Base-by-base conservation (phyloP, 2,113 vertebrate species). In the Garra rufa region DNA sequence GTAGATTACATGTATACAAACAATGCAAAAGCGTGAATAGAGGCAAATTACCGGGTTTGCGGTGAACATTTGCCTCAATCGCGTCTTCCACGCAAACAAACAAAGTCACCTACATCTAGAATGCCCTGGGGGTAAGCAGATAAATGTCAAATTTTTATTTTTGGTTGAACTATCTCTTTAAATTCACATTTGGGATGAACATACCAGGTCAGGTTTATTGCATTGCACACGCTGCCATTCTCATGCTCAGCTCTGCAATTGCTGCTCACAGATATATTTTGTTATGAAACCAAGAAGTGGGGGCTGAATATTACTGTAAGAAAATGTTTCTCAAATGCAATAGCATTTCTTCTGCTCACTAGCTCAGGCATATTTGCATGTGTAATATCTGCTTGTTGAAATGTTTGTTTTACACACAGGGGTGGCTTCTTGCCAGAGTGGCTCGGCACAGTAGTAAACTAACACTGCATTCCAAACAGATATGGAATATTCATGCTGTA, bases 341-440 rank as follows among this genome's bases (percentile, higher is more conserved):
- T 52, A 71, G 24, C 24, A 26, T 57, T 55, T 50, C 76, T 57
- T 46, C 21, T 38, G 65, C 48, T 43, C 81, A 61, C 50, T 57
- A 34, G 48, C 80, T 69, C 48, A 82, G 67, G 46, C 46, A 73
- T 24, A 78, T 76, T 83, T 83, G 50, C 63, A 83, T 86, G 69
- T 83, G 76, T 78, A 78, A 86, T 78, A 73, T 59, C 41, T 50
- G 63, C 80, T 50, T 86, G 80, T 55, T 28, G 82, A 85, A 82
- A 52, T 73, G 80, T 86, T 86, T 86, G 81, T 78, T 86, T 86
- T 86, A 86, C 74, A 86, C 30, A 55, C 70, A 85, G 73, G 24
- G 46, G 63, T 83, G 79, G 74, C 61, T 76, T 82, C 71, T 70
- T 82, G 85, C 75, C 74, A 86, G 46, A 69, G 77, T 34, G 46